Base-by-base conservation (phyloP, 2,797 vertebrate species). In the Acrocephalus scirpaceus region DNA sequence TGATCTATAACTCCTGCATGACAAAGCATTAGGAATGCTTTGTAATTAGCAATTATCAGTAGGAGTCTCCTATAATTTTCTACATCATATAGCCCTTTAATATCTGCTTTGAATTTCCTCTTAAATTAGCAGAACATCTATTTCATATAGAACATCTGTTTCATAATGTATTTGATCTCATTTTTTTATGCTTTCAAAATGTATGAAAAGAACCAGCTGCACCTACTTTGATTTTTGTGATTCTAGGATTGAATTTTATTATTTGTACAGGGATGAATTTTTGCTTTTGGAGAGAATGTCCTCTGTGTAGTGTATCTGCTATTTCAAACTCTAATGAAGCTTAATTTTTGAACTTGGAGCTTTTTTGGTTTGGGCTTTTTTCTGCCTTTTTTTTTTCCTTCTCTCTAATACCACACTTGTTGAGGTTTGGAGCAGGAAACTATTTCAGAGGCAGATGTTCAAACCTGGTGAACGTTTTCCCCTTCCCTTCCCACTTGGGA, bases 81-180 rank as follows among this genome's bases (percentile, higher is more conserved):
- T 94, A 21, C 77, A 56, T 77, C 79, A 50, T 89, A 34, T 66
- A 82, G 61, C 69, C 51, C 85, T 92, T 93, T 95, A 95, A 75
- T 93, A 92, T 92, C 84, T 96, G 60, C 57, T 95, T 96, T 97
- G 79, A 73, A 54, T 97, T 96, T 97, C 79, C 51, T 95, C 90
- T 91, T 90, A 93, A 94, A 94, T 94, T 91, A 96, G 86, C 93
- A 90, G 87, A 91, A 89, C 90, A 86, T 88, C 90, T 88, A 42
- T 78, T 85, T 78, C 60, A 61, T 67, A 66, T 60, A 78, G 74
- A 78, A 66, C 88, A 90, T 90, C 73, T 90, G 74, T 48, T 89
- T 90, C 50, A 20, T 93, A 84, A 83, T 34, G 34, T 36, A 81
- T 73, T 79, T 22, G 15, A 87, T 87, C 67, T 78, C 29, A 50